Evolutionary conservation across 2,113 vertebrate species (phyloP), one percentile per base, ranked within the genome.

Genomic region (Loxodonta africana): DNA sequence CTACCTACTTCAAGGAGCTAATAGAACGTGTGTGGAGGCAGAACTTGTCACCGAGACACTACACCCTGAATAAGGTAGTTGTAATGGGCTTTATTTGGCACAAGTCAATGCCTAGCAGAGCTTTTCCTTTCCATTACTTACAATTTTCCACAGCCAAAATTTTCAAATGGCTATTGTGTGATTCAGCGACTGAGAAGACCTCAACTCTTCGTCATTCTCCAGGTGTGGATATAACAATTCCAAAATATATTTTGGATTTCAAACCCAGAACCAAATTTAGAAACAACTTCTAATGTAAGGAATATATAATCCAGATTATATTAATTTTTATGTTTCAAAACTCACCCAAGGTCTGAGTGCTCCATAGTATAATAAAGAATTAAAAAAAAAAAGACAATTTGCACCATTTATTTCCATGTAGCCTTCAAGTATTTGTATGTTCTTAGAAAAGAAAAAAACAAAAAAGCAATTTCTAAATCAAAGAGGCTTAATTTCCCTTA

Each of bases 271-370:
- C 25, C 11, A 62, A 76, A 74, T 85, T 84, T 93, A 65, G 63
- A 91, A 97, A 78, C 2, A 41, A 67, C 78, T 74, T 86, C 62
- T 97, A 78, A 82, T 93, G 37, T 65, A 53, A 74, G 74, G 12
- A 88, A 4, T 65, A 0, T 14, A 33, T 83, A 8, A 57, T 51
- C 8, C 63, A 85, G 8, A 84, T 87, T 57, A 41, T 5, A 87
- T 91, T 23, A 76, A 15, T 21, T 84, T 76, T 82, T 78, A 37
- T 60, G 69, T 51, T 46, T 84, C 28, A 53, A n/a, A 44, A 92
- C n/a, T 71, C 15, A 85, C 4, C 51, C 4, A 76, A 78, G n/a
- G 37, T 65, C 51, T 76, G 12, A 90, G 1, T 82, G 67, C 11
- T 46, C 5, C 3, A 14, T 25, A 53, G 8, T 37, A 37, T 0